These are phyloP conservation scores for Minunthozetes semirufus DNA, from an alignment of 2,888 invertebrate genomes.

Conservation along the genomic window DNA sequence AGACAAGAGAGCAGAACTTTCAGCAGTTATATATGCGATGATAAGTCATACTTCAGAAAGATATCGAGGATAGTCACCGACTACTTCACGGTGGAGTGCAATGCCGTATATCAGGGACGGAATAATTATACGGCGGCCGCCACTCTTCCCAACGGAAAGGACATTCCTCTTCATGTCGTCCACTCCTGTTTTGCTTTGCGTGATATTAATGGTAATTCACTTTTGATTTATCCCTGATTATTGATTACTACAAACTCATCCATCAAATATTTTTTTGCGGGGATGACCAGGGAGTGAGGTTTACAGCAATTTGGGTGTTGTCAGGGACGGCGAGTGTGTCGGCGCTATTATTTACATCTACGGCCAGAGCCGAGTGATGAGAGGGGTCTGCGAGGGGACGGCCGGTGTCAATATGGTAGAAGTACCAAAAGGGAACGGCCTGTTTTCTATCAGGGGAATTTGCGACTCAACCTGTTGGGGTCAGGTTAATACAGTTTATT, in stretches of 20 bases:
- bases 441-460: neutral
- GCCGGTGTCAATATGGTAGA: neutral
- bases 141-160: neutral
- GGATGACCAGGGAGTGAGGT: neutral
- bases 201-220: neutral
- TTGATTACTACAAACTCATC: neutral
- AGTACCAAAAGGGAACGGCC: neutral
- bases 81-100: neutral
- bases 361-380: neutral
- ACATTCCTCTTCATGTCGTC: neutral
- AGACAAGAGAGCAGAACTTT: neutral
- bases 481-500: neutral
- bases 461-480: conserved; percentile 12
- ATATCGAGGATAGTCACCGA: neutral
- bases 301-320: neutral
- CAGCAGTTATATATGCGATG: neutral
- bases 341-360: conserved; percentile 7
- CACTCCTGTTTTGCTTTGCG: neutral
- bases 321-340: neutral
- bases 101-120: neutral
- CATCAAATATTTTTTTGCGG: too few species aligned
- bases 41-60: neutral
- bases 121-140: neutral
- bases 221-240: neutral
- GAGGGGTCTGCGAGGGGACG: neutral